Percentiles rank a stretch among this genome's conserved stretches.
Conservation (phyloP, 2,797 vertebrate genomes). For the Rhincodon typus region DNA sequence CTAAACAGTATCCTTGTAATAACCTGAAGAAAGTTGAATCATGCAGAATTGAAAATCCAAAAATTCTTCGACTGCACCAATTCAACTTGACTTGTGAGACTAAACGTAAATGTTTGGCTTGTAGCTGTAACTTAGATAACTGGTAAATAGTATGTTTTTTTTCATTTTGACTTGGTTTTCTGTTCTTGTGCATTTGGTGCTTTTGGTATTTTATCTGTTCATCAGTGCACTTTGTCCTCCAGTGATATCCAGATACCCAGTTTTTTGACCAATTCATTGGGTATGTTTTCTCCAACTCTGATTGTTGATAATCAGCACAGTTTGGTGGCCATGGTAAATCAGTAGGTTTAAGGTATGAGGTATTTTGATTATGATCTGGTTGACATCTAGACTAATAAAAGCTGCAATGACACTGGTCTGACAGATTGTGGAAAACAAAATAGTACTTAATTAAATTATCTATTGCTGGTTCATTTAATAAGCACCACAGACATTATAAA, state of each 20-base stretch:
- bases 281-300: neutral
- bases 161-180: neutral
- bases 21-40: neutral
- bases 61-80: neutral
- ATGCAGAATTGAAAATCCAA: neutral
- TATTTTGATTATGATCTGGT: neutral
- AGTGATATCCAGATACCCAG: neutral
- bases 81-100: neutral
- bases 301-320: neutral
- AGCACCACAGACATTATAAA: neutral
- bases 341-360: neutral
- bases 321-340: neutral
- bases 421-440: neutral
- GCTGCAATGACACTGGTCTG: neutral
- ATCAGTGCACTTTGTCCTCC: neutral
- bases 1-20: neutral
- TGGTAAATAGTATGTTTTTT: neutral
- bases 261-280: neutral
- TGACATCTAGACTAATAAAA: neutral
- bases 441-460: neutral
- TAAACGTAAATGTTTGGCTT: neutral
- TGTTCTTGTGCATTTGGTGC: no score
- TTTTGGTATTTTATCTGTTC: neutral
- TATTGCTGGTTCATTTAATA: neutral
- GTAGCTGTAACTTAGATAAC: neutral